These are phyloP conservation scores for Serinus canaria DNA, from an alignment of 2,113 vertebrate species.

Conservation along the genomic window DNA sequence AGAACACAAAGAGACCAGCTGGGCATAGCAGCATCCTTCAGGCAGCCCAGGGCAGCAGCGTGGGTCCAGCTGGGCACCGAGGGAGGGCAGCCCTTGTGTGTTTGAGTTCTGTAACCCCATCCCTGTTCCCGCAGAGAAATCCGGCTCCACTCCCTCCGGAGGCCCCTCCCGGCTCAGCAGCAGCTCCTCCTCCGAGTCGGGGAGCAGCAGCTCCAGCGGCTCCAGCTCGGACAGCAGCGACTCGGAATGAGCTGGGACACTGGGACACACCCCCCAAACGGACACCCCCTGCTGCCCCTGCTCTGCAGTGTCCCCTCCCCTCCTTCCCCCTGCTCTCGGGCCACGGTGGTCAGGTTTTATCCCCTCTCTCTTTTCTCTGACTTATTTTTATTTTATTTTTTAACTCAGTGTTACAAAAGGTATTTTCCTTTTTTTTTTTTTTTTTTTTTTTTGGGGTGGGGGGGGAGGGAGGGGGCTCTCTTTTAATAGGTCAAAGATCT, in stretches of 20 bases:
- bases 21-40: background rate
- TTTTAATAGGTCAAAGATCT: constrained; percentile 67
- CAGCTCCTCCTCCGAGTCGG: constrained; percentile 86
- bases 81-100: too few relatives aligned
- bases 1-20: background rate
- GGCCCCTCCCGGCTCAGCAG: constrained; percentile 80
- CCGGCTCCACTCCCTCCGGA: constrained; percentile 73
- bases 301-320: constrained; percentile 23
- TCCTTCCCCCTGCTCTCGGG: constrained; percentile 39
- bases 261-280: background rate
- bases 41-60: background rate
- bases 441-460: background rate
- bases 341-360: constrained; percentile 53
- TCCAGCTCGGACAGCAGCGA: constrained; percentile 91
- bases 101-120: background rate
- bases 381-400: constrained; percentile 18
- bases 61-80: rapidly evolving
- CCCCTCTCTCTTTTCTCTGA: background rate
- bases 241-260: constrained; percentile 65
- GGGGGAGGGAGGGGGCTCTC: background rate
- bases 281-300: background rate
- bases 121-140: constrained; percentile 77
- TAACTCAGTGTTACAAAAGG: constrained; percentile 65
- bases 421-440: constrained; percentile 36
- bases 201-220: constrained; percentile 83